Base-by-base conservation (phyloP, 2,113 vertebrate genomes). In the Dromiciops gliroides region DNA sequence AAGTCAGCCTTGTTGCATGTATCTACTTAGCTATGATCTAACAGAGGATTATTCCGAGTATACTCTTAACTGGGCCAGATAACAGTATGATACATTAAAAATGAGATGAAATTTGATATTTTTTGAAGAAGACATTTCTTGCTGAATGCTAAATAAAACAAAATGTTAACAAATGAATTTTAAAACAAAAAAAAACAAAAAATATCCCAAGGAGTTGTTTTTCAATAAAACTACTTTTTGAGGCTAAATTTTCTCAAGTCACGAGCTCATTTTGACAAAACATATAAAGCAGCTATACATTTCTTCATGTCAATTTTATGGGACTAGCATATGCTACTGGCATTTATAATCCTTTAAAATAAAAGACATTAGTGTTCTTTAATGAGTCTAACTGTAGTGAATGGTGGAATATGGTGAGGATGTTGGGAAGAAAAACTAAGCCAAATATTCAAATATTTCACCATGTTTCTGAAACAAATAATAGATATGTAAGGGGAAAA, bases 341-440 rank as follows among this genome's bases (percentile, higher is more conserved):
- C 95, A 93, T 95, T 96, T 44, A 75, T 0, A 94, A 94, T 3
- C 89, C 11, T 31, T 92, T 94, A 95, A 97, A 93, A 95, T 47
- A 95, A 97, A 97, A 83, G 23, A 12, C 12, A 0, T 89, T 83
- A 23, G 52, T 92, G 0, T 0, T 90, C 28, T 96, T 93, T 91
- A 89, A 94, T 52, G 95, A 92, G 37, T 96, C 96, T 95, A 95
- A 92, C 44, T 94, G 93, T 25, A 23, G 1, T 11, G 0, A 67
- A 0, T 91, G 1, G 10, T 83, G n/a, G 7, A 19, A 44, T 44
- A 44, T 44, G 7, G 91, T 22, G 44, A 89, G 88, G 1, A 48
- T 97, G 0, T 93, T 0, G 2, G 47, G n/a, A 96, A 96, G 83
- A 93, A 67, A 98, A 96, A 96, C 60, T 9, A 37, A 90, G 0